phyloP scores from a whole-genome alignment of 2,888 invertebrate species.

The Himalopsyche anomala region DNA sequence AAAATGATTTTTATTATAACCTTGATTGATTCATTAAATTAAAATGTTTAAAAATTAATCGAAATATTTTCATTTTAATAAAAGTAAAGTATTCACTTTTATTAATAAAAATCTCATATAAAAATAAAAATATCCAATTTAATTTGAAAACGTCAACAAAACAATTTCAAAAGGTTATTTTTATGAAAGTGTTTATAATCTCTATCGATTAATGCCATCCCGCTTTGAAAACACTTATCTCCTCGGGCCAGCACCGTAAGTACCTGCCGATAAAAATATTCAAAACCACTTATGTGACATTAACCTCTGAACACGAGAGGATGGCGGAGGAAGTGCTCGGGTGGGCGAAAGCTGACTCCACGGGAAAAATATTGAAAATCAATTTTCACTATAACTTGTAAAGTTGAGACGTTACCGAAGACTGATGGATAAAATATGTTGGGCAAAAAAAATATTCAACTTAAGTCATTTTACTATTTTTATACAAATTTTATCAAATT shows the following conservation, averaged over 20 bases:
- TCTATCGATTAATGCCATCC: neutral
- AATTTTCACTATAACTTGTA: neutral
- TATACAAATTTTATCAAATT: too few relatives aligned
- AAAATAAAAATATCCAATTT: too few relatives aligned
- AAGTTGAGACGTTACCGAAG: neutral
- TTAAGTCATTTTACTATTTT: too few relatives aligned
- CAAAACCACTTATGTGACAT: slow-evolving; percentile 26
- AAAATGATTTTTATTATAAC: too few relatives aligned
- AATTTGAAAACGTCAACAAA: too few relatives aligned
- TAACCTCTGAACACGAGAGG: neutral
- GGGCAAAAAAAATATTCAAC: too few relatives aligned
- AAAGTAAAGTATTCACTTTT: too few relatives aligned
- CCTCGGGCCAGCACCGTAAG: neutral
- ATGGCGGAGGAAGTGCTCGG: neutral
- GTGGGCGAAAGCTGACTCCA: neutral
- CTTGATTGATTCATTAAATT: too few relatives aligned
- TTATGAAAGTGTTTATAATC: neutral
- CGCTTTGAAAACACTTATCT: neutral
- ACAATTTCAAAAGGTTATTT: too few relatives aligned
- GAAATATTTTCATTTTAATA: too few relatives aligned
- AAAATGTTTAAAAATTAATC: too few relatives aligned
- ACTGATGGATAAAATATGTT: neutral
- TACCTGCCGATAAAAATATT: slow-evolving; percentile 10
- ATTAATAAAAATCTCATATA: too few relatives aligned
- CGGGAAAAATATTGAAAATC: neutral